Base-by-base conservation (phyloP, 2,797 vertebrate species). In the Denticeps clupeoides region DNA sequence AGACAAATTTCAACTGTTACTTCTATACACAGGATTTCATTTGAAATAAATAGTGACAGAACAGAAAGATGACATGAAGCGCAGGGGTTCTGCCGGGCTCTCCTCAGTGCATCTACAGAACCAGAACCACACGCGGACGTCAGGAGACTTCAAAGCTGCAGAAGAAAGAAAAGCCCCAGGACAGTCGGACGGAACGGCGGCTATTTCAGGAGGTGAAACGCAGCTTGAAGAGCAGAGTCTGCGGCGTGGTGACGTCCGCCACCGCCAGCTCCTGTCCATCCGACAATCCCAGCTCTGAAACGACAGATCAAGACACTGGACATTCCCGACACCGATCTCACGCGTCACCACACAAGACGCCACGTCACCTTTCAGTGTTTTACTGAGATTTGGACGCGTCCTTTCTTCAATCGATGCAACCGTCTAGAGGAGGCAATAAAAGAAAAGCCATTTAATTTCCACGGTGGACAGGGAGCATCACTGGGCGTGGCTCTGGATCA, bases 181-280 rank as follows among this genome's bases (percentile, higher is more conserved):
- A 25, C 24, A 25, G 2, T 25, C n/a, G 24, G 10, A 19, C 11
- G 16, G 18, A 38, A 18, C 46, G 55, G 27, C 47, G 41, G 43
- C 53, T 10, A 33, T 67, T 58, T 77, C 87, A 92, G 74, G 84
- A 83, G 55, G 83, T 89, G 71, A 93, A 89, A 64, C 82, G 80
- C 62, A 97, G 88, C 69, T 86, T 91, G 75, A 97, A 94, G 49
- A 93, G 68, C 68, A 94, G 77, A n/a, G 89, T 95, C 73, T 95
- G 91, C 45, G 92, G 91, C 45, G 89, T 90, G 52, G 91, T 96
- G 68, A 87, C 62, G 71, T 94, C 89, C 51, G 89, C 89, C 47
- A 95, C 89, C 11, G 89, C 90, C 60, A 94, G 76, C 59, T 97
- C 89, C 58, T 94, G 91, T 58, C 90, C 80, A 25, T 95, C 82